phyloP scores from a whole-genome alignment of 2,888 invertebrate species.

The Neocrepidodera transversa region DNA sequence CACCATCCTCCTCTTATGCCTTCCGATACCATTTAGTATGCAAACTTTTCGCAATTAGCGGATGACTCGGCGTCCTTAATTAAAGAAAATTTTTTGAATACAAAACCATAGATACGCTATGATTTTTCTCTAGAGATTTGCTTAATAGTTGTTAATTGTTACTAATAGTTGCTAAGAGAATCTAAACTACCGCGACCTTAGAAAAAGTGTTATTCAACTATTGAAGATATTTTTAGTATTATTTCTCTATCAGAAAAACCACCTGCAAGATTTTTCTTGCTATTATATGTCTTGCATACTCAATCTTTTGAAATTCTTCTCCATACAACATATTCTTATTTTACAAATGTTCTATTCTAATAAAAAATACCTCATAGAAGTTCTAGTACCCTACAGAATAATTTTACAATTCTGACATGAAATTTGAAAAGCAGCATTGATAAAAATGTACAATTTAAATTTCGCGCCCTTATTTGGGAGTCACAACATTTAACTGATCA shows the following conservation, averaged over 20 bases:
- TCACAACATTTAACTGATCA: too few relatives aligned
- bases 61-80: constrained; percentile 41
- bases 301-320: too few relatives aligned
- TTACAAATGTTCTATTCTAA: too few relatives aligned
- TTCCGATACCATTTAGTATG: constrained; percentile 40
- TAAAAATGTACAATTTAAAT: too few relatives aligned
- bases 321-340: too few relatives aligned
- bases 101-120: constrained; percentile 30
- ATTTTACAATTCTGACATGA: too few relatives aligned
- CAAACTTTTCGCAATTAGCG: constrained; percentile 43
- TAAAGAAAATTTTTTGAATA: constrained; percentile 40
- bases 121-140: constrained; percentile 27
- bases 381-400: too few relatives aligned
- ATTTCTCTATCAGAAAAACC: constrained; percentile 9
- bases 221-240: constrained; percentile 17
- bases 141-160: background rate
- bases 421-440: too few relatives aligned
- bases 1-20: constrained; percentile 37
- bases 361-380: too few relatives aligned
- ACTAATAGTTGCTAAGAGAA: background rate
- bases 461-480: too few relatives aligned
- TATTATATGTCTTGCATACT: too few relatives aligned
- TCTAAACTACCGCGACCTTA: constrained; percentile 1
- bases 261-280: background rate
- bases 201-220: constrained; percentile 11